A percentile compares a stretch with the other conserved stretches of the same genome.
These are phyloP conservation scores for Bugulina stolonifera DNA, from an alignment of 2,888 invertebrate species.

Conservation along the genomic window DNA sequence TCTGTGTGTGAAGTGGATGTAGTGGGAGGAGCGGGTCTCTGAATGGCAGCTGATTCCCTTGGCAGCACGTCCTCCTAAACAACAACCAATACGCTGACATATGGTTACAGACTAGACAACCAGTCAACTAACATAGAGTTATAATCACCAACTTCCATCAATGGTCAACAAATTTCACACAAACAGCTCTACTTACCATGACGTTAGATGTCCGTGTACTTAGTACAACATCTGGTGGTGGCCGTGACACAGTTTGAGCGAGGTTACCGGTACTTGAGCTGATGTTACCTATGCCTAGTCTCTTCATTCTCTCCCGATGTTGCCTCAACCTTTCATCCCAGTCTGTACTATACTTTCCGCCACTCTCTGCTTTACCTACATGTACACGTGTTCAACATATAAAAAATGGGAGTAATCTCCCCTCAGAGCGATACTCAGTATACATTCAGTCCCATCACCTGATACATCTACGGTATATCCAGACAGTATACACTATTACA, in stretches of 20 bases:
- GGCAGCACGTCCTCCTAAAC: slow-evolving; percentile 21
- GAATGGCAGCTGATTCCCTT: neutral
- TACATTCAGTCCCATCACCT: no score
- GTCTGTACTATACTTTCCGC: neutral
- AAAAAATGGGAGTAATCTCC: no score
- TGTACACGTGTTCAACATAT: no score
- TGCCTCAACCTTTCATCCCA: slow-evolving; percentile 10
- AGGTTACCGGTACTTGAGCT: slow-evolving; percentile 20
- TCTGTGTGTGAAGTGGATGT: slow-evolving; percentile 30
- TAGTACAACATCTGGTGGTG: slow-evolving; percentile 19
- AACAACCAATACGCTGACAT: neutral
- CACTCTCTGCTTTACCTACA: neutral
- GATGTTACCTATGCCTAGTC: neutral
- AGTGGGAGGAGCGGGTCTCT: neutral
- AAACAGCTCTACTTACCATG: neutral
- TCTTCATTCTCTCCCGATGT: slow-evolving; percentile 23
- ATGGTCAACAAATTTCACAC: neutral
- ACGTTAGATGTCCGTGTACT: slow-evolving; percentile 18
- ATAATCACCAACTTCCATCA: neutral
- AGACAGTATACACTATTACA: no score
- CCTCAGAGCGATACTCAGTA: no score
- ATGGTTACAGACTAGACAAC: neutral
- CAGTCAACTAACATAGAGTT: neutral
- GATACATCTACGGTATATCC: no score
- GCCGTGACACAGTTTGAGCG: neutral